Conservation (phyloP, 2,797 vertebrate species). For the Halcyon badia region DNA sequence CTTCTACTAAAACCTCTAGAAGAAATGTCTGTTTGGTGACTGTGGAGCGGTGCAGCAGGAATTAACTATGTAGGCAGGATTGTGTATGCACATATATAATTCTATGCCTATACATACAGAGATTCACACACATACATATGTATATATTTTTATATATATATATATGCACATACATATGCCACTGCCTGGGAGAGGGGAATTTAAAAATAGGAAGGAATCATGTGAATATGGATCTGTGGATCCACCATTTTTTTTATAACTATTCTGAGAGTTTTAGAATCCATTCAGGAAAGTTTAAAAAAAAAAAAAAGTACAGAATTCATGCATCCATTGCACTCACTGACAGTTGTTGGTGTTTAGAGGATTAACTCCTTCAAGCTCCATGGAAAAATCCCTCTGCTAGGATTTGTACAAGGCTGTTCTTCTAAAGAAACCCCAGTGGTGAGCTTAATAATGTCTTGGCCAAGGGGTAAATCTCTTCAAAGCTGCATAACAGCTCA, state of each 20-base stretch:
- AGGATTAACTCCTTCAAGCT: neutral
- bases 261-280: neutral
- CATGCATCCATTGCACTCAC: neutral
- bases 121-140: neutral
- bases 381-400: neutral
- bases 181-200: neutral
- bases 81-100: accelerated
- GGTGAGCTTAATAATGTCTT: neutral
- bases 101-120: accelerated
- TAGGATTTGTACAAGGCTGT: neutral
- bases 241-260: neutral
- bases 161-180: accelerated
- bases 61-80: neutral
- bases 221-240: neutral
- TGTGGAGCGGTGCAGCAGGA: neutral
- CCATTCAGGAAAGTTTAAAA: neutral
- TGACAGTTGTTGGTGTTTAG: neutral
- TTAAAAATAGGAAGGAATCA: neutral
- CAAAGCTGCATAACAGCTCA: neutral
- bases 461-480: neutral
- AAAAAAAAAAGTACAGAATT: neutral
- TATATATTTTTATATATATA: accelerated
- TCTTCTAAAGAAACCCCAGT: neutral
- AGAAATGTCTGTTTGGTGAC: neutral
- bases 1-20: neutral